Base-by-base conservation (phyloP, 2,888 invertebrate genomes). In the Chrysolina oricalcia region DNA sequence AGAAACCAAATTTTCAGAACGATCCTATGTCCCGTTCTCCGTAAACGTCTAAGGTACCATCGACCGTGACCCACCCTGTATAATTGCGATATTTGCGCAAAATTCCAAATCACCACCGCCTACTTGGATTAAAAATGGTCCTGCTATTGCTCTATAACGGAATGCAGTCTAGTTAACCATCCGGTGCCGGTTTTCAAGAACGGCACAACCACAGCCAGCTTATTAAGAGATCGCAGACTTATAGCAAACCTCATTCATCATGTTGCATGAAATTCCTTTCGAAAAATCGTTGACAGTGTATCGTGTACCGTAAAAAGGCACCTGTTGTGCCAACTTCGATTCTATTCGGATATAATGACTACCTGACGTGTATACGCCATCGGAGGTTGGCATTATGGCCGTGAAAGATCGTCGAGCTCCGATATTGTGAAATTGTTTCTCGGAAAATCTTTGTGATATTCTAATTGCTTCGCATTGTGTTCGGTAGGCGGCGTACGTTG, bases 271-370 rank as follows among this genome's bases (percentile, higher is more conserved):
- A 43, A 43, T 50, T 48, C 23, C 23, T 67, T 67, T 50, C 27
- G 48, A 67, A 67, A 67, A 48, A n/a, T 23, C 35, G 67, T 50
- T 35, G 67, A 67, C 67, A 67, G 50, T 50, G 50, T 48, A 67
- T 10, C 48, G 48, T 50, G 27, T 50, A 50, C 67, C 67, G 67
- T 50, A 50, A 67, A 67, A 48, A 67, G 48, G 17, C 70, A 62
- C 71, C 73, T 77, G 77, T 77, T 75, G 77, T 67, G 73, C 75
- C 77, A 77, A 77, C 75, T 75, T 71, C 62, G 73, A 75, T 77
- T 75, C 69, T 64, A 68, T 62, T 59, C 73, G 68, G 48, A 23
- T 50, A 50, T 35, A 35, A 50, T 67, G 35, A 50, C 50, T 67
- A 67, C 67, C 67, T 35, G 67, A n/a, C 21, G 15, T 19, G 56